phyloP scores from a whole-genome alignment of 1,140 invertebrate species.

The Lepidurus packardi region DNA sequence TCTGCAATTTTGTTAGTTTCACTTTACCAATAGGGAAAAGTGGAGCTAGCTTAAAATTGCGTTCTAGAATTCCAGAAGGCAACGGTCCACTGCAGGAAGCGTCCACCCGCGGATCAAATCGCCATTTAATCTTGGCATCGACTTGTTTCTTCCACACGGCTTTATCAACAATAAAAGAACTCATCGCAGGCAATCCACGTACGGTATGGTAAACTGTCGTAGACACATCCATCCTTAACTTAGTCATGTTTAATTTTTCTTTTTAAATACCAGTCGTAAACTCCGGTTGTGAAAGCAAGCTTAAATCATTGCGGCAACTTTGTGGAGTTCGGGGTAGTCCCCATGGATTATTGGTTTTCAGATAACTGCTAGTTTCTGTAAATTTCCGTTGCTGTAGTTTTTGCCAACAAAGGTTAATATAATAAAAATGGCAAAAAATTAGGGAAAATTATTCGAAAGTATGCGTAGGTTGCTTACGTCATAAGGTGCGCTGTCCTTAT shows the following conservation, averaged over 20 bases:
- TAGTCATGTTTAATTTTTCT: not conserved
- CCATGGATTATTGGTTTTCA: constrained; percentile 13
- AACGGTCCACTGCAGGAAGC: not conserved
- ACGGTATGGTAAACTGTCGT: not conserved
- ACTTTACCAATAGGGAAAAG: constrained; percentile 25
- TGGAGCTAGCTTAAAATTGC: not conserved
- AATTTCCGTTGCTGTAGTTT: not conserved
- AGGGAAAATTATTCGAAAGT: not conserved
- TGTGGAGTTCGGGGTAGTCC: not conserved
- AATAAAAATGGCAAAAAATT: not conserved
- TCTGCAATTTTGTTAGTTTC: not conserved
- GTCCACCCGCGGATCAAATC: not conserved
- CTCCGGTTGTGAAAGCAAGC: not conserved
- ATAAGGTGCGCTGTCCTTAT: not conserved
- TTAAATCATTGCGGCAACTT: not conserved
- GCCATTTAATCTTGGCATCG: not conserved
- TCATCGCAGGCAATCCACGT: not conserved
- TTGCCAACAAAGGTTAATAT: not conserved
- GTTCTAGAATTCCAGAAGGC: not conserved
- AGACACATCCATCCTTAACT: not conserved
- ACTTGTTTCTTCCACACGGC: not conserved
- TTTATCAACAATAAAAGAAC: not conserved
- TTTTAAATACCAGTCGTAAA: not conserved
- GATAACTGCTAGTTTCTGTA: not conserved
- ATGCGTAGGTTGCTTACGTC: constrained; percentile 6